These are phyloP conservation scores for Gerris buenoi DNA, from an alignment of 1,140 invertebrate genomes.

Conservation along the genomic window DNA sequence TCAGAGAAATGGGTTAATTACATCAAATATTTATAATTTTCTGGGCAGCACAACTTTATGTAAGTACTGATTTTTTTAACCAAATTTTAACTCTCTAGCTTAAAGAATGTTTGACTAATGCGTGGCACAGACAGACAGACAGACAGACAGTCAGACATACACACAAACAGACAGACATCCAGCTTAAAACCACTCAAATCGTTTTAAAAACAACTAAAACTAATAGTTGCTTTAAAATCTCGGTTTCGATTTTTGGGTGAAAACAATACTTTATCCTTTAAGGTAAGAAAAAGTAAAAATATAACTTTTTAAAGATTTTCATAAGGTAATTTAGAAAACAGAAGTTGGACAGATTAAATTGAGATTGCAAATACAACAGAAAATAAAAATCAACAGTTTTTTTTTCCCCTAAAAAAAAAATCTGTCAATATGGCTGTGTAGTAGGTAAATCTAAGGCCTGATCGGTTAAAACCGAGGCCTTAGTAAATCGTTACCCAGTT, in stretches of 20 bases:
- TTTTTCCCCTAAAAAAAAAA: no score
- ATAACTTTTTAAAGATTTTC: no score
- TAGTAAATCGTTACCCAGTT: no score
- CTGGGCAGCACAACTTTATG: not conserved
- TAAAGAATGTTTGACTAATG: no score
- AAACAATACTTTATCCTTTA: not conserved
- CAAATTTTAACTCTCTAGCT: not conserved
- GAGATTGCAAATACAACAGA: no score
- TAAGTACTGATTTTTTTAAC: not conserved
- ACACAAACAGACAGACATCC: not conserved
- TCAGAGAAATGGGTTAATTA: not conserved
- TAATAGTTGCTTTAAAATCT: not conserved
- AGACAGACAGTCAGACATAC: not conserved
- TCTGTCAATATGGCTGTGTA: no score
- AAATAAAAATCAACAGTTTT: no score
- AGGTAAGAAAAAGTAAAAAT: no score
- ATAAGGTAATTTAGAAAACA: no score
- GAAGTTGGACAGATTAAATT: no score
- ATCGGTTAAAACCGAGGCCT: no score
- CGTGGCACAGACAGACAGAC: not conserved
- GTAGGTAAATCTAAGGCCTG: no score
- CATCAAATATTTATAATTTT: not conserved
- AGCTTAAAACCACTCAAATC: not conserved
- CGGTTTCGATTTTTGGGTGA: not conserved
- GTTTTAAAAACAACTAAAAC: not conserved